Evolutionary conservation across 2,113 vertebrate species (phyloP), one percentile per base, ranked within the genome.

Genomic region (Engraulis encrasicolus): DNA sequence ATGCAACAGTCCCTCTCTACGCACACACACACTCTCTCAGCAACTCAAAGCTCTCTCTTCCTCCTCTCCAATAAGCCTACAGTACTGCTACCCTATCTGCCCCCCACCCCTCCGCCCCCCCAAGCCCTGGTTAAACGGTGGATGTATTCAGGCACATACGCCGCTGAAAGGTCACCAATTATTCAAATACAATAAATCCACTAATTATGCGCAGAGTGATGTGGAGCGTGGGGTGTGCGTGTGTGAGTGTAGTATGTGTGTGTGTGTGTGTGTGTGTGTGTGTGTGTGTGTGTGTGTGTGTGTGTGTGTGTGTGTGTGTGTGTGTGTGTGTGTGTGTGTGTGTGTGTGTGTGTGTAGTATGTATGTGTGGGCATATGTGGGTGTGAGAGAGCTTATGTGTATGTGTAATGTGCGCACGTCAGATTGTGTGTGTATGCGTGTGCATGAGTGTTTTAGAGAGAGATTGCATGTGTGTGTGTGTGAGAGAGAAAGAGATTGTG

Each of bases 121-220:
- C 23, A n/a, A n/a, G n/a, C 54, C 54, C 2, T 9, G 9, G 9
- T 36, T 74, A 74, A 74, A 31, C 27, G 27, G 23, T 74, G 66
- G 27, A 12, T 15, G 12, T 74, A 74, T 34, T 74, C 66, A 74
- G 66, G 66, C 23, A 17, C 66, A 74, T 74, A 34, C 31, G 66
- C 66, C 66, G 66, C 66, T 74, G 27, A 74, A 74, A 74, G 66
- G 66, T 74, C 66, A 74, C 66, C 66, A 74, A 74, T 74, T 74
- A 74, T 74, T 74, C 66, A 74, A 74, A 74, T 31, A 74, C 66
- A 74, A 74, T 74, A 74, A 74, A 74, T 74, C 66, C 23, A 4
- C 9, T 74, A 74, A 74, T 74, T 74, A 31, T 74, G 66, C 66
- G 27, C 66, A 74, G 66, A 31, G 27, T 74, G 58, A 74, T 74